Evolutionary conservation across 2,888 invertebrate species (phyloP).

Genomic region (Pheosia tremula): DNA sequence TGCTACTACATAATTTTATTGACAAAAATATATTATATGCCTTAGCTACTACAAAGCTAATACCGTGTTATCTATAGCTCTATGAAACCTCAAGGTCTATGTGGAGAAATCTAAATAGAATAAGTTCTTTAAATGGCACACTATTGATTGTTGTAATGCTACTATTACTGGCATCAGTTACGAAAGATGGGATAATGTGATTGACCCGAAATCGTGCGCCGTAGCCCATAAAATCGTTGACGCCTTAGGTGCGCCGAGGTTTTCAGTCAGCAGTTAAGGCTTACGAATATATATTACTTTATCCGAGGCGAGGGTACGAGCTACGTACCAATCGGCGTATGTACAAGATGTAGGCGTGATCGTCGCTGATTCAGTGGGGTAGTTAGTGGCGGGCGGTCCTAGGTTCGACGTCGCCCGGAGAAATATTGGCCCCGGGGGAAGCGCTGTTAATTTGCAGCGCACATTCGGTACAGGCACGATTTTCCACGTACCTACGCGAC

Average conservation of each 20-base stretch:
- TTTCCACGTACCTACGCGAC: constrained; percentile 62
- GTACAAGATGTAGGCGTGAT: constrained; percentile 84
- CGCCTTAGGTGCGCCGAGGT: constrained; percentile 48
- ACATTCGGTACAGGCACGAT: constrained; percentile 72
- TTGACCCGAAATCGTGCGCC: constrained; percentile 27
- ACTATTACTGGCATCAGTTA: not conserved
- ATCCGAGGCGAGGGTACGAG: constrained; percentile 72
- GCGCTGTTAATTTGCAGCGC: constrained; percentile 80
- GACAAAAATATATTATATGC: no score
- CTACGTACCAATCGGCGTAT: constrained; percentile 78
- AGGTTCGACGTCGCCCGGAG: constrained; percentile 78
- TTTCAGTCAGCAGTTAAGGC: constrained; percentile 70
- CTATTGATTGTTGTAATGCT: not conserved
- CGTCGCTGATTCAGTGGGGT: constrained; percentile 83
- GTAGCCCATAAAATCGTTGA: constrained; percentile 38
- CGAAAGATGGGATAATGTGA: constrained; percentile 15
- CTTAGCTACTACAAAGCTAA: no score
- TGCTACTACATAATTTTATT: no score
- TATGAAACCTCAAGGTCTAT: no score
- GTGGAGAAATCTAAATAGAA: not conserved
- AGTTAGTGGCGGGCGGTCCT: constrained; percentile 81
- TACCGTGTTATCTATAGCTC: no score
- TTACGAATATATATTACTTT: constrained; percentile 72
- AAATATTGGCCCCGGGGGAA: constrained; percentile 81
- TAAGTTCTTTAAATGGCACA: not conserved